Percentiles rank a stretch among this genome's conserved stretches.
phyloP scores from a whole-genome alignment of 2,797 vertebrate genomes.

The Gambelia wislizenii region DNA sequence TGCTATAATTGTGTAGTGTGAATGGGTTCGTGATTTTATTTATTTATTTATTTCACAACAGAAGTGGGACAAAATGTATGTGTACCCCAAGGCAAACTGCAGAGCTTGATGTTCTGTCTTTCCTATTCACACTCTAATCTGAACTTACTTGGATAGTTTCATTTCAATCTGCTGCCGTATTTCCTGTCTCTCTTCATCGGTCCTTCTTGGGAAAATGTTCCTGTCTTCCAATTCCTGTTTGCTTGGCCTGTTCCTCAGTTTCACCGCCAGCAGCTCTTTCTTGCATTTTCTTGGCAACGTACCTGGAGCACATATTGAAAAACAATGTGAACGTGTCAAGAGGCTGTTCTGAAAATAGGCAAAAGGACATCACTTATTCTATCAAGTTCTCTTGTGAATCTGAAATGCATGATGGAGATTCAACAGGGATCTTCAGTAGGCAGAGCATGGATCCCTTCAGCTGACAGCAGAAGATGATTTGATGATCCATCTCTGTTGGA shows the following conservation, averaged over 20 bases:
- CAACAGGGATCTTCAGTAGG: background rate
- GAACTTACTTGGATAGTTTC: conserved; percentile 96
- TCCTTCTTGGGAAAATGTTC: conserved; percentile 95
- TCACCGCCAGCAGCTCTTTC: conserved; percentile 94
- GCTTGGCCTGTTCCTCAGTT: conserved; percentile 93
- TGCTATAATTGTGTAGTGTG: too few relatives aligned
- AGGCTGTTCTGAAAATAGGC: conserved; percentile 18
- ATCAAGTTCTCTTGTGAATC: background rate
- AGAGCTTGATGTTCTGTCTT: background rate
- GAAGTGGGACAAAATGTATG: background rate
- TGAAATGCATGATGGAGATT: background rate
- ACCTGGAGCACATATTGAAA: conserved; percentile 77
- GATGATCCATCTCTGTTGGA: background rate
- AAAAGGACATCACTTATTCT: conserved; percentile 6
- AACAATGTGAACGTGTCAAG: conserved; percentile 52
- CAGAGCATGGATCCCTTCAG: background rate
- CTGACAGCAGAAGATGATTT: background rate
- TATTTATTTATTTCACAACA: too few relatives aligned
- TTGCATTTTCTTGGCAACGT: conserved; percentile 93
- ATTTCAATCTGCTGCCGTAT: conserved; percentile 97
- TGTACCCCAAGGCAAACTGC: background rate
- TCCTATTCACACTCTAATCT: background rate
- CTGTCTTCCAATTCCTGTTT: conserved; percentile 97
- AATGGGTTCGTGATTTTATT: background rate
- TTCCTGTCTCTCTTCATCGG: conserved; percentile 94